Evolutionary conservation across 1,140 invertebrate species (phyloP), one percentile per base, ranked within the genome.

Genomic region (Papilio dardanus): DNA sequence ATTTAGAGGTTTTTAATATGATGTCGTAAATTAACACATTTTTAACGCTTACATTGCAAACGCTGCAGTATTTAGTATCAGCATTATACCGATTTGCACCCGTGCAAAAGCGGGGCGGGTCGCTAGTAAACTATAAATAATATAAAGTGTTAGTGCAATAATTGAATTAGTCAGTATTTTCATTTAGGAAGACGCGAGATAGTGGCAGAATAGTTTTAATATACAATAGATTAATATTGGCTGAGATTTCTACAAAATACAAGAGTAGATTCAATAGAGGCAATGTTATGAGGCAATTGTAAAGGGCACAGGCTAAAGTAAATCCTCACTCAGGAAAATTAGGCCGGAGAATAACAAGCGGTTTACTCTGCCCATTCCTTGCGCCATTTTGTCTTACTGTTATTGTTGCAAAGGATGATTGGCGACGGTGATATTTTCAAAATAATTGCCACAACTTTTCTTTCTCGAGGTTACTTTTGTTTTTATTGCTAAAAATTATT

Each of bases 321-420:
- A 69, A 69, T 42, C 67, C 67, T 33, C 67, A 24, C 35, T 69
- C 35, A 69, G 35, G 35, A 40, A 31, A 69, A 69, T 69, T 69
- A 69, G 19, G 35, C 67, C 33, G 19, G 1, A 35, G 67, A 69
- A 69, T 69, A 69, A 37, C 67, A 69, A 69, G 67, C 35, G 31
- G 10, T 40, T 40, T 69, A 69, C 67, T 69, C 67, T 21, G 19
- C 67, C 35, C 67, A 69, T 69, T 69, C 12, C 67, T 33, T 69
- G 67, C 67, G 31, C 67, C 67, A 42, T 69, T 69, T 69, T 35
- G 19, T 5, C 33, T 69, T 40, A 69, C 35, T 69, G 35, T 69
- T 69, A 69, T 69, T 35, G 21, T 69, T 12, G 19, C 31, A 35
- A 69, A 42, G 67, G 21, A 40, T 69, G 35, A 69, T 69, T 37